Evolutionary conservation across 2,888 invertebrate species (phyloP), one percentile per base, ranked within the genome.

Genomic region (Drosophila atripex): DNA sequence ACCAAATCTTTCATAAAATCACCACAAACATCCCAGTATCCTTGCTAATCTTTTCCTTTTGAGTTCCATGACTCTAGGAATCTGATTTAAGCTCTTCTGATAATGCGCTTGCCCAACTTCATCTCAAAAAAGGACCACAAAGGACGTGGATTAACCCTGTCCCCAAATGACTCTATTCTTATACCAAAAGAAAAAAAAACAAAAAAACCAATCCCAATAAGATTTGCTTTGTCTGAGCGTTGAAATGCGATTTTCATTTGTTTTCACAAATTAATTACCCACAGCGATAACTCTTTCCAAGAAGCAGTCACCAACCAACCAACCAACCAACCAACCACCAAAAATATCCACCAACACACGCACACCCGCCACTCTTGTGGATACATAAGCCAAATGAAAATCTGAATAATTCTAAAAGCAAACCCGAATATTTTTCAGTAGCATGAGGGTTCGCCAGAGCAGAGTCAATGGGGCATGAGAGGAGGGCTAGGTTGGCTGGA

Each of bases 201-300:
- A 28, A 28, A 2, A 25, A 28, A 8, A 2, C 39, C 9, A 18
- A 18, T 41, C 39, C 16, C 64, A 65, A 63, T 41, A 41, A 65
- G 54, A 76, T 80, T 83, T 71, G 55, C 70, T 71, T 64, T 55
- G 51, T 47, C 52, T 59, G 60, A 52, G 21, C 53, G 58, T 49
- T 56, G 9, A 32, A 18, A 56, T 47, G 66, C 57, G 69, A 51
- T 55, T 59, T 65, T 66, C 43, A 30, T 73, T 70, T 65, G 76
- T 80, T 49, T 59, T 63, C 69, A 75, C 75, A 78, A 75, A 78
- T 80, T 80, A 84, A 80, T 80, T 82, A 78, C 85, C 77, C 80
- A 80, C 84, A 80, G 80, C 71, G 80, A 23, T 12, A 41, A 52
- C 64, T 53, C 54, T 25, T n/a, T 65, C 18, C 14, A 30, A 58